Base-by-base conservation (phyloP, 2,113 vertebrate genomes). In the Nibea coibor region DNA sequence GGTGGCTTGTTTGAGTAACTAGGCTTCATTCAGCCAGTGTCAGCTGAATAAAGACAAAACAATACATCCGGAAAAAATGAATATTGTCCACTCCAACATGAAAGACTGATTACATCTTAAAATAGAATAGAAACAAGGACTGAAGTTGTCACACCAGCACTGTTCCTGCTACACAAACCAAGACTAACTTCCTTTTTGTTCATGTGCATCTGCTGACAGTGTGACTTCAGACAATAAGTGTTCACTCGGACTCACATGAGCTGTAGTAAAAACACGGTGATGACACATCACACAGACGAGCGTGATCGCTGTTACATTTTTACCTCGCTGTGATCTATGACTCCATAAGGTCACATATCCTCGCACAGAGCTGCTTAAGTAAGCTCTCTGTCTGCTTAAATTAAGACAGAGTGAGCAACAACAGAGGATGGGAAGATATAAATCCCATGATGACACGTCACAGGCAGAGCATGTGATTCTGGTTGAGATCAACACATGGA, bases 391-490 rank as follows among this genome's bases (percentile, higher is more conserved):
- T 12, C n/a, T 22, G 65, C 67, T 76, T 28, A 12, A 54, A 56
- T 71, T 19, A 56, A 65, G 83, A 56, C 39, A 15, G 48, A 56
- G 26, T 35, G 82, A 80, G 62, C 67, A 85, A 58, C 69, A 63
- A 39, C 26, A 24, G 26, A 8, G 54, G 17, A 11, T 0, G 63
- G 74, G 80, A 82, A 78, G 54, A 73, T 45, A 70, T 59, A 54
- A 82, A 76, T 82, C 80, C 67, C 72, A 51, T 83, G 86, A 83
- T 42, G 54, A 59, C 71, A 22, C 20, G 80, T 84, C 82, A 85
- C 78, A 85, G 66, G 20, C 68, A 5, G 47, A 80, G 43, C 91
- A 84, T 86, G 91, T 91, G 92, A 90, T 39, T 68, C 59, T 59
- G 22, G 11, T 22, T 16, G 3, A 65, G 53, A 75, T 48, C n/a